Base-by-base conservation (phyloP, 1,140 invertebrate species). In the Scaptomyza graminum region DNA sequence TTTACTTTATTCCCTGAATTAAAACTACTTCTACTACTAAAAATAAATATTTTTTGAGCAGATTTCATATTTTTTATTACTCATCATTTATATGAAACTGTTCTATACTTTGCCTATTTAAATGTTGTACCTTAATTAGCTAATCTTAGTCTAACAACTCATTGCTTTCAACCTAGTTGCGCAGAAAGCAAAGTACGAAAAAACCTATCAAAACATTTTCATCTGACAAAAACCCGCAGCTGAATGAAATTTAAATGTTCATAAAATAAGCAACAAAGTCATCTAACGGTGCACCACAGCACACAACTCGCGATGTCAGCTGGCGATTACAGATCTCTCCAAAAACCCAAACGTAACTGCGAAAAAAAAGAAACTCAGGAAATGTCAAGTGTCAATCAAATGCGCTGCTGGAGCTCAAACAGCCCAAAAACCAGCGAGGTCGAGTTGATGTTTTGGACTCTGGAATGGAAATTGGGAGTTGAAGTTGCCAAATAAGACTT, bases 361-460 rank as follows among this genome's bases (percentile, higher is more conserved):
- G 47, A 66, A 64, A 47, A 44, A 54, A 47, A 44, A 2, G 3
- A 34, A 28, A 44, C 8, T 47, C 41, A 74, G 46, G 16, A 80
- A 85, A 81, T 85, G 82, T 75, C 82, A 79, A 76, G 72, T 87
- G 83, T 70, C 83, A 88, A 88, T 87, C 83, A 87, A 79, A 79
- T 74, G 65, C 83, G 57, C 76, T 50, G 83, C 79, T 70, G 71
- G 74, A 74, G 55, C 39, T 57, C 41, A n/a, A n/a, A n/a, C n/a
- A n/a, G n/a, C n/a, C 25, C 5, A 15, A 5, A 31, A 31, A 5
- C 25, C 28, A 7, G 28, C 28, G 28, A 31, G 28, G 13, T 57
- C 8, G n/a, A 11, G 52, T 13, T 16, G 28, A 39, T 39, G 11
- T 39, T 12, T 12, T 5, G n/a, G n/a, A 12, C 11, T 39, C 11